Evolutionary conservation across 2,113 vertebrate genomes (phyloP).

Genomic region (Muscicapa adusta): DNA sequence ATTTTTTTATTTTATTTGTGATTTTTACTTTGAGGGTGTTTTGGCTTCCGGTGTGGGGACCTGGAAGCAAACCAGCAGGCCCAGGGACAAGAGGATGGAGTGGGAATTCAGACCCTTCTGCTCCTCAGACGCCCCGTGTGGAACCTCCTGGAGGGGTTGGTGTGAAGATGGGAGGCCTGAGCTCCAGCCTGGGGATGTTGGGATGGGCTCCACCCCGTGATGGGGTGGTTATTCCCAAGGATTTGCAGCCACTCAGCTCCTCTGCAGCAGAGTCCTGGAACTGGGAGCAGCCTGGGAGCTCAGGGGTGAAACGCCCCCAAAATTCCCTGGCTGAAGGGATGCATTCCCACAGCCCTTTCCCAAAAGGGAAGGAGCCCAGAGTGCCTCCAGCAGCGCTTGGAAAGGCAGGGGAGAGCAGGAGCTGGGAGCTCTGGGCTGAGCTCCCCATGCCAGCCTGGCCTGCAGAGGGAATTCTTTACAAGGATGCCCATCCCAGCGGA

Average conservation of each 20-base stretch:
- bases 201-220: neutral
- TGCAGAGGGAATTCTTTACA: no score
- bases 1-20: fast-evolving
- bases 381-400: fast-evolving
- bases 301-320: neutral
- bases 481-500: fast-evolving
- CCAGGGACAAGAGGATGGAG: neutral
- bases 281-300: neutral
- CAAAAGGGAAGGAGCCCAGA: neutral
- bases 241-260: no score
- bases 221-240: neutral
- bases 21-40: neutral
- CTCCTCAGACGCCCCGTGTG: fast-evolving
- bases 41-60: neutral
- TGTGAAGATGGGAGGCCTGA: neutral
- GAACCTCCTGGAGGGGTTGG: neutral
- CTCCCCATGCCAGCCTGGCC: neutral
- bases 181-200: neutral
- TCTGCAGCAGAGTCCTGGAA: neutral
- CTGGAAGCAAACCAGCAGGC: neutral
- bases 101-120: neutral
- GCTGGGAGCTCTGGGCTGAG: neutral
- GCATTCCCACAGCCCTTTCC: neutral
- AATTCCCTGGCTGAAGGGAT: neutral
- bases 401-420: neutral